Evolutionary conservation across 2,113 vertebrate species (phyloP).

Genomic region (Pongo pygmaeus): DNA sequence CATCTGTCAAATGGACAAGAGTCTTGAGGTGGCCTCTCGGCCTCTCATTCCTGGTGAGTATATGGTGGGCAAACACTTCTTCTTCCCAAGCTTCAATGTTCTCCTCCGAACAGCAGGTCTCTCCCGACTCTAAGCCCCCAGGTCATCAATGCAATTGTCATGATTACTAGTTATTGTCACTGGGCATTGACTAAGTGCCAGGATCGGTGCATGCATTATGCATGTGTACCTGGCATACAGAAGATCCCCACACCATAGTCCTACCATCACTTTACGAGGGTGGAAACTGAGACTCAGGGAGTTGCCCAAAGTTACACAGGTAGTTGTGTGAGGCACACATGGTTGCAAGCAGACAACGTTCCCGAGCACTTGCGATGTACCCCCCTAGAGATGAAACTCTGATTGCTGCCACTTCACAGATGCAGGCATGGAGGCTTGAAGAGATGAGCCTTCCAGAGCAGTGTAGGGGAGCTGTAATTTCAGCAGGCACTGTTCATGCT

Average conservation of each 20-base stretch:
- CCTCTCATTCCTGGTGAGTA: neutral
- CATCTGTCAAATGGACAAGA: neutral
- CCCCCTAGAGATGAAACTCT: neutral
- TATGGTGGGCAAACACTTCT: neutral
- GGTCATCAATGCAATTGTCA: no score
- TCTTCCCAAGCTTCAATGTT: neutral
- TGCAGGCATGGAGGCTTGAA: rapidly evolving
- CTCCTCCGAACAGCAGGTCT: neutral
- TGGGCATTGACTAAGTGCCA: neutral
- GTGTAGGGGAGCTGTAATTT: neutral
- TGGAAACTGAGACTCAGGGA: neutral
- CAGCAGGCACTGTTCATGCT: neutral
- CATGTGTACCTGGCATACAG: rapidly evolving
- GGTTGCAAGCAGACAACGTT: rapidly evolving
- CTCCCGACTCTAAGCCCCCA: neutral
- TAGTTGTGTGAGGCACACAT: rapidly evolving
- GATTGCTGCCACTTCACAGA: neutral
- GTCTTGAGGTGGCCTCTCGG: rapidly evolving
- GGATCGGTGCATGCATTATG: no score
- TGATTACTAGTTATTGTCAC: rapidly evolving
- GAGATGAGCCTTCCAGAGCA: neutral
- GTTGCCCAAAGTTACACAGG: neutral
- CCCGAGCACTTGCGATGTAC: rapidly evolving
- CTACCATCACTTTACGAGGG: neutral
- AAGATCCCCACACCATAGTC: rapidly evolving